Conservation (phyloP, 2,797 vertebrate species). For the Borostomias antarcticus region DNA sequence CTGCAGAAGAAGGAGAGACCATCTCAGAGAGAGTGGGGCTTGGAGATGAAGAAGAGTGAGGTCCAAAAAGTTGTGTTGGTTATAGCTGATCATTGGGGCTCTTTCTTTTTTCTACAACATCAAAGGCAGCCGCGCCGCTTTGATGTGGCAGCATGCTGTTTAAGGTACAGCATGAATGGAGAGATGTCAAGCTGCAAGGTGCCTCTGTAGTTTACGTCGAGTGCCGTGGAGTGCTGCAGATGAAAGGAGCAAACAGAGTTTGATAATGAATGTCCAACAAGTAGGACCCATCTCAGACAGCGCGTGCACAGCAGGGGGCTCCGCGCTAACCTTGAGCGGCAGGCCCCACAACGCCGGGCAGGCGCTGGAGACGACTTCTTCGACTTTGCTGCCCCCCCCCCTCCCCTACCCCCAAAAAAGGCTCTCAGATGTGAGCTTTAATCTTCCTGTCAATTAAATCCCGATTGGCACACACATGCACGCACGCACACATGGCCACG, state of each 20-base stretch:
- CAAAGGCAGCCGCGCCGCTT: slow-evolving; percentile 89
- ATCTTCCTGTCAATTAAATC: slow-evolving; percentile 78
- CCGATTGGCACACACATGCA: slow-evolving; percentile 57
- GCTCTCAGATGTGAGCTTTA: slow-evolving; percentile 72
- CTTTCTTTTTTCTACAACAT: slow-evolving; percentile 96
- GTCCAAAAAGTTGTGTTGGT: slow-evolving; percentile 88
- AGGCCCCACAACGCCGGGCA: slow-evolving; percentile 66
- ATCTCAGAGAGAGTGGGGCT: slow-evolving; percentile 47
- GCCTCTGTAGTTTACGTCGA: slow-evolving; percentile 97
- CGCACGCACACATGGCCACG: slow-evolving; percentile 22
- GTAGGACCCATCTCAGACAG: slow-evolving; percentile 80
- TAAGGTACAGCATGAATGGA: slow-evolving; percentile 99
- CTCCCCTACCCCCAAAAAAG: no score
- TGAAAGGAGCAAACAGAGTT: slow-evolving; percentile 96
- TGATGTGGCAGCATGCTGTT: slow-evolving; percentile 98
- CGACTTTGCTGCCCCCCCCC: slow-evolving; percentile 47
- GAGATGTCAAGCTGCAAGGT: slow-evolving; percentile 98
- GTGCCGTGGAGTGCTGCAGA: slow-evolving; percentile 93
- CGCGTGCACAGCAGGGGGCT: slow-evolving; percentile 69
- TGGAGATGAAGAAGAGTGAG: slow-evolving; percentile 73
- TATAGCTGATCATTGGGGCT: slow-evolving; percentile 92
- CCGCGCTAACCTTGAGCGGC: slow-evolving; percentile 72
- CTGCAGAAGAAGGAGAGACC: slow-evolving; percentile 53
- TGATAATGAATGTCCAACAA: slow-evolving; percentile 99
- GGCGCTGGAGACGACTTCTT: slow-evolving; percentile 63